Conservation (phyloP, 2,797 vertebrate species). For the Danio tinwini region DNA sequence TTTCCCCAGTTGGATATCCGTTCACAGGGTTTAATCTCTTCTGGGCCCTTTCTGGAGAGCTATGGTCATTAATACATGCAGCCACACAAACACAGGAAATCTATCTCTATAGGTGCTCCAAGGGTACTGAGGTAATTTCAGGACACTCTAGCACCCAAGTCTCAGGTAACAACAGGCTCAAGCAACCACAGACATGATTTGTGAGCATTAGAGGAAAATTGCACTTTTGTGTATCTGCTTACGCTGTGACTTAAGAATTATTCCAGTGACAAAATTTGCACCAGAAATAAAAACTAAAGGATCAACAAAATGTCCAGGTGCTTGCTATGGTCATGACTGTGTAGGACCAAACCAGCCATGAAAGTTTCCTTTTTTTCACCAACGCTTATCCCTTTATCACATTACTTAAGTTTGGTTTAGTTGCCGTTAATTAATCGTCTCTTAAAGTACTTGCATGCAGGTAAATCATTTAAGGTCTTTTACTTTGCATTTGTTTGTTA, state of each 20-base stretch:
- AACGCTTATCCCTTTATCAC: not conserved
- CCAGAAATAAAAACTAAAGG: not conserved
- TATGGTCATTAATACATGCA: slow-evolving; percentile 24
- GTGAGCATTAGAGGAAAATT: not conserved
- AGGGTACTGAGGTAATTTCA: slow-evolving; percentile 17
- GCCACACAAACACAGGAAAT: slow-evolving; percentile 29
- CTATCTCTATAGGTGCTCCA: slow-evolving; percentile 15
- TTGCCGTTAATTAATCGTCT: not conserved
- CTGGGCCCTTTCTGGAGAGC: not conserved
- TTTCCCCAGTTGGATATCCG: slow-evolving; percentile 25
- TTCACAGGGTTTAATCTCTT: slow-evolving; percentile 20
- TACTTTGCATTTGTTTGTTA: not conserved
- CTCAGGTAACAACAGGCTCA: not conserved
- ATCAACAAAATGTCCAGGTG: not conserved
- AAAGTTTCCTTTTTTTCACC: not conserved
- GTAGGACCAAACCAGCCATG: not conserved
- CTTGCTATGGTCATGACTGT: not conserved
- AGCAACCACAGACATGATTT: not conserved
- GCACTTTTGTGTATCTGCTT: not conserved
- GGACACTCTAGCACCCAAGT: not conserved
- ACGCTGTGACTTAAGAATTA: not conserved
- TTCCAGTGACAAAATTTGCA: not conserved
- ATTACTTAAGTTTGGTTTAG: not conserved
- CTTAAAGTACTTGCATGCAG: not conserved
- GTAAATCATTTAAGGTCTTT: not conserved